Percentiles rank a stretch among this genome's conserved stretches.
Evolutionary conservation across 2,113 vertebrate genomes (phyloP).

Genomic region (Patagioenas fasciata): DNA sequence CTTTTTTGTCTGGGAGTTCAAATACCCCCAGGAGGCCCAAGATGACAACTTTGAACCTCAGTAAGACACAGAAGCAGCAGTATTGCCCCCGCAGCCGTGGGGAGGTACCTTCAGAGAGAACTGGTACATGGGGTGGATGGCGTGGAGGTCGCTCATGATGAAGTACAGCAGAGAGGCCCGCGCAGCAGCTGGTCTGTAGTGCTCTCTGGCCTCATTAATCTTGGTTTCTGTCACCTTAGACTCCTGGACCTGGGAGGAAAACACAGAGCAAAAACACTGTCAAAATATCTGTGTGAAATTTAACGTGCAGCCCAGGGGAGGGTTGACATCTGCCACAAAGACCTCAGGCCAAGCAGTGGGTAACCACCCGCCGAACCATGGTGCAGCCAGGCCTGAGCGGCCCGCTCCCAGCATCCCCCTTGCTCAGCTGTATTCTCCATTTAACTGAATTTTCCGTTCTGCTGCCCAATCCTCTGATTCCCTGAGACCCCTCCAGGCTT

Average conservation of each 20-base stretch:
- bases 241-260: slow-evolving; percentile 87
- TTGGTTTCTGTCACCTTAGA: slow-evolving; percentile 87
- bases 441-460: background rate
- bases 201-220: slow-evolving; percentile 91
- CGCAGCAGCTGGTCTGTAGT: slow-evolving; percentile 84
- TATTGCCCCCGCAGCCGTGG: background rate
- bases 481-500: background rate
- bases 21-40: background rate
- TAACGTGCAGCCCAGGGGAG: background rate
- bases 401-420: background rate
- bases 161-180: slow-evolving; percentile 93
- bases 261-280: background rate
- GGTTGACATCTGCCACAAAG: no score
- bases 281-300: background rate
- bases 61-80: background rate
- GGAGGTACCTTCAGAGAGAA: slow-evolving; percentile 87
- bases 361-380: rapidly evolving
- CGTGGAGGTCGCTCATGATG: slow-evolving; percentile 89
- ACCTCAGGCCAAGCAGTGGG: background rate
- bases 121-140: slow-evolving; percentile 96
- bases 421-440: background rate
- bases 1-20: background rate
- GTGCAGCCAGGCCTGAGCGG: background rate
- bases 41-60: background rate
- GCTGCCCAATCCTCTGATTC: background rate